These are phyloP conservation scores for Perccottus glenii DNA, from an alignment of 2,113 vertebrate genomes.

Conservation along the genomic window DNA sequence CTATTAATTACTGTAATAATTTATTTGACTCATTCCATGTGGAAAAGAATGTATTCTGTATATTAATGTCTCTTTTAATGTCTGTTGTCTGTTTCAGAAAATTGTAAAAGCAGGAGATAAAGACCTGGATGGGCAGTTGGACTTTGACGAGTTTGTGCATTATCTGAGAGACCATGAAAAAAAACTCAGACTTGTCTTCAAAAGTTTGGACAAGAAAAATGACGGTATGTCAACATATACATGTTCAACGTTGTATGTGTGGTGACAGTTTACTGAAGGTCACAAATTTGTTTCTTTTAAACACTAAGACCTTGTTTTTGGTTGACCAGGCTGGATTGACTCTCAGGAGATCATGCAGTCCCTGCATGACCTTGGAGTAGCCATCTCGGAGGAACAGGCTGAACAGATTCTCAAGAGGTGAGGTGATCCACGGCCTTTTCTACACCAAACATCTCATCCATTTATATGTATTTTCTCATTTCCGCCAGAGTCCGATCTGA, in stretches of 20 bases:
- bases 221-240: conserved; percentile 80
- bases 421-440: conserved; percentile 20
- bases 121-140: conserved; percentile 92
- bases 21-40: no score
- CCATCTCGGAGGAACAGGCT: conserved; percentile 94
- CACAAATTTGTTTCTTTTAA: background rate
- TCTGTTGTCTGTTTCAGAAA: conserved; percentile 81
- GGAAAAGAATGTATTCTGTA: no score
- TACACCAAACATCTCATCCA: background rate
- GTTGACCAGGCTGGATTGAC: conserved; percentile 85
- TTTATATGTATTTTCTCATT: background rate
- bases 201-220: conserved; percentile 96
- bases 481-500: background rate
- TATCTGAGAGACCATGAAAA: conserved; percentile 97
- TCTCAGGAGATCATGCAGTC: conserved; percentile 97
- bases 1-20: background rate
- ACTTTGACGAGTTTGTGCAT: conserved; percentile 97
- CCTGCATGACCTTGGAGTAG: conserved; percentile 90
- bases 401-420: conserved; percentile 95
- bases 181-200: conserved; percentile 93
- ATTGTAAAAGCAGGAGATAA: conserved; percentile 95
- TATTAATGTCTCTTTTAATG: background rate
- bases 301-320: background rate
- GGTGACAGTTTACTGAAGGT: background rate
- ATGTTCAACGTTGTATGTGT: background rate